A percentile compares a stretch with the other conserved stretches of the same genome.
These are phyloP conservation scores for Diplosoma virens DNA, from an alignment of 23 tunicate genomes.

Conservation along the genomic window DNA sequence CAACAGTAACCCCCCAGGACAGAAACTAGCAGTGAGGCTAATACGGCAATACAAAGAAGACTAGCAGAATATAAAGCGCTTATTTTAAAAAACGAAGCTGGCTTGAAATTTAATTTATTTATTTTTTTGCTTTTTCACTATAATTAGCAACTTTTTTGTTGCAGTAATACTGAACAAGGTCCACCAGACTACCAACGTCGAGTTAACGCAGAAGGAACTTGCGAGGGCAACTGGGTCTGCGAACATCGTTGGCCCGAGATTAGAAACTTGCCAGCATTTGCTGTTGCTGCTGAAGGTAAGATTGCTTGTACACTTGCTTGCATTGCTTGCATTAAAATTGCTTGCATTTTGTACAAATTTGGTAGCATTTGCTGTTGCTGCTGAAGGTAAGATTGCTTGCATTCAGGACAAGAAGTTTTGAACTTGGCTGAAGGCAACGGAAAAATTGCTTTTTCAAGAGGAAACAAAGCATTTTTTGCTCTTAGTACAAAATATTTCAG, in stretches of 20 bases:
- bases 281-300: slow-evolving; percentile 74
- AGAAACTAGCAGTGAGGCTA: no score
- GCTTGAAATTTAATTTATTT: no score
- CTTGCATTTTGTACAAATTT: no score
- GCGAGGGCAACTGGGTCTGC: slow-evolving; percentile 97
- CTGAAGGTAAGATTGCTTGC: background rate
- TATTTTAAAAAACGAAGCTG: no score
- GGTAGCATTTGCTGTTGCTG: no score
- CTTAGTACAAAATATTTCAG: slow-evolving; percentile 41
- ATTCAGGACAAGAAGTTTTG: slow-evolving; percentile 32
- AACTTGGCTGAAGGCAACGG: slow-evolving; percentile 41
- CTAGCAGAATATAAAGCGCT: no score
- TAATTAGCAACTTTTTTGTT: no score
- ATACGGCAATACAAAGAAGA: no score
- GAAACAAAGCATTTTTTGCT: slow-evolving; percentile 62
- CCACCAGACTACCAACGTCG: slow-evolving; percentile 74
- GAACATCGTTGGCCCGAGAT: slow-evolving; percentile 98
- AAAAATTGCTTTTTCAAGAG: slow-evolving; percentile 77
- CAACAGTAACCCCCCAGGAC: no score
- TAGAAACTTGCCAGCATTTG: slow-evolving; percentile 88
- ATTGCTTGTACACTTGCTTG: no score
- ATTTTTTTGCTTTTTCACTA: no score
- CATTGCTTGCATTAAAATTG: no score
- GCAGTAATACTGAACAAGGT: slow-evolving; percentile 75
- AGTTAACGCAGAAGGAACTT: slow-evolving; percentile 61